phyloP scores from a whole-genome alignment of 2,888 invertebrate genomes.

The Sphinx pinastri region DNA sequence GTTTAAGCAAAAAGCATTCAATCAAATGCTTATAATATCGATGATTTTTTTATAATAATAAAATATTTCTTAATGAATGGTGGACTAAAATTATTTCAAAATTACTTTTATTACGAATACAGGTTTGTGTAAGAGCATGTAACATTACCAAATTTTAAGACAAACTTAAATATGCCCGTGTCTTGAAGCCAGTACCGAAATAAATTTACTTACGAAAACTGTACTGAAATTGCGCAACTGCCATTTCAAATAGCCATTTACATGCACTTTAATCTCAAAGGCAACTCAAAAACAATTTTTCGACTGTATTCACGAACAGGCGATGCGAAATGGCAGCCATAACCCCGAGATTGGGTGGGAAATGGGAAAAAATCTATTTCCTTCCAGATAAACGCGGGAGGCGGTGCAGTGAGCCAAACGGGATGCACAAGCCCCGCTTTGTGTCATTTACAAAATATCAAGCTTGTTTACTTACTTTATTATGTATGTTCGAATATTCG shows the following conservation, averaged over 20 bases:
- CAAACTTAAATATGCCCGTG: background rate
- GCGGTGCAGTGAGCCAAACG: conserved; percentile 9
- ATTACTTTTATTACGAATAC: no score
- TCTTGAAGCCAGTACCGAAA: no score
- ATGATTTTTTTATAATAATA: no score
- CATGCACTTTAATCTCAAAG: conserved; percentile 1
- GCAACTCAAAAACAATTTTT: conserved; percentile 4
- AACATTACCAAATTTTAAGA: background rate
- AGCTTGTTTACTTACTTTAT: background rate
- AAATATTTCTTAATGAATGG: no score
- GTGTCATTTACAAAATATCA: conserved; percentile 25
- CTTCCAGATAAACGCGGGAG: conserved; percentile 19
- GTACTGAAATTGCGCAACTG: no score
- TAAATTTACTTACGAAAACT: no score
- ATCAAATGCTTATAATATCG: no score
- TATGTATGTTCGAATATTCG: background rate
- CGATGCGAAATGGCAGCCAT: conserved; percentile 6
- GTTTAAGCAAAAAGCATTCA: no score
- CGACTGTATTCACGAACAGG: conserved; percentile 2
- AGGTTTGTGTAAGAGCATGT: background rate
- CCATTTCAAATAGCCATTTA: background rate
- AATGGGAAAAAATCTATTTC: conserved; percentile 24
- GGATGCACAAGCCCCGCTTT: conserved; percentile 17
- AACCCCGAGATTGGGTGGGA: conserved; percentile 24
- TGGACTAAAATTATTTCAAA: no score